These are phyloP conservation scores for Bubo scandiacus DNA, from an alignment of 2,113 vertebrate species.

Conservation along the genomic window DNA sequence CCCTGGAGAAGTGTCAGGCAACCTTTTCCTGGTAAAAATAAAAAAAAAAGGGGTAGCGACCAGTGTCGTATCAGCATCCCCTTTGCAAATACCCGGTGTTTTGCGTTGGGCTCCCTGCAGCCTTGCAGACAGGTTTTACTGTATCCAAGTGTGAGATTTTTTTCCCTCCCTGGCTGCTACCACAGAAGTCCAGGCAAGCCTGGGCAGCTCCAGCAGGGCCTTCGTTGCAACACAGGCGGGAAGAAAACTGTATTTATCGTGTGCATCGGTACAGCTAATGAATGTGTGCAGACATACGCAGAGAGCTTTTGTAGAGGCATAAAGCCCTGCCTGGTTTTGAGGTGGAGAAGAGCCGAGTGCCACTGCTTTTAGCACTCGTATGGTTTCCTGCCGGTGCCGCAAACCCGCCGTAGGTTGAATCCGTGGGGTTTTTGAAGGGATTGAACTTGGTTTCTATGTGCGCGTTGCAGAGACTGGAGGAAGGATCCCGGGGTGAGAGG, in stretches of 20 bases:
- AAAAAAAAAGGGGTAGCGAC: not conserved
- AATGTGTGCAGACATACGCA: not conserved
- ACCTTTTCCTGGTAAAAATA: not conserved
- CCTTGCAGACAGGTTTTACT: not conserved
- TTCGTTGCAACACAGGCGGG: not conserved
- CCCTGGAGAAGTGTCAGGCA: not conserved
- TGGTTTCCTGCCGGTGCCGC: not conserved
- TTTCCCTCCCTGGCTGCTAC: not conserved
- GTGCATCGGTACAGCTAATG: not conserved
- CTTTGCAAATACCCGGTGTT: accelerated
- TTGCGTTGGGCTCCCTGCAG: not conserved
- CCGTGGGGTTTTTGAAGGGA: not conserved
- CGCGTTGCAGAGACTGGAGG: accelerated
- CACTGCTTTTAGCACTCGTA: not conserved
- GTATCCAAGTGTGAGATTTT: not conserved
- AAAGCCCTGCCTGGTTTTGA: not conserved
- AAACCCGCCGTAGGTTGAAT: not conserved
- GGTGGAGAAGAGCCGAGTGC: not conserved
- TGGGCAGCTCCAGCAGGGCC: not conserved
- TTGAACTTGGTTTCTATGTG: not conserved
- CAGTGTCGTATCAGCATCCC: not conserved
- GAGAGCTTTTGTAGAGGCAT: not conserved
- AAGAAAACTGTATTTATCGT: not conserved
- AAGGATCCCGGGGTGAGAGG: not conserved
- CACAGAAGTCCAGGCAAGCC: not conserved